phyloP scores from a whole-genome alignment of 2,888 invertebrate species.

The Aporophyla nigra region DNA sequence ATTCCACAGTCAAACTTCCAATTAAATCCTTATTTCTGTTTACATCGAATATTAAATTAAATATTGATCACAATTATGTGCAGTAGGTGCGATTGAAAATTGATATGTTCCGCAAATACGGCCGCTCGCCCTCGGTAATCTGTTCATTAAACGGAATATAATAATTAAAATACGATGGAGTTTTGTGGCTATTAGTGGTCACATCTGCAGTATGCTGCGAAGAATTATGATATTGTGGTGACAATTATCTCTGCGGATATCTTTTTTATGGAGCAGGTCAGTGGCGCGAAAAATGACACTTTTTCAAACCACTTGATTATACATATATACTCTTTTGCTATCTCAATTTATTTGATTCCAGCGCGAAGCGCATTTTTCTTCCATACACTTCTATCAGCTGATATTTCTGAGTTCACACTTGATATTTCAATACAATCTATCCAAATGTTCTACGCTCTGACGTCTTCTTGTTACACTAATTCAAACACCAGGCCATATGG shows the following conservation, averaged over 20 bases:
- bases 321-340: background rate
- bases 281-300: background rate
- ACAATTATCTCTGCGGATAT: slow-evolving; percentile 34
- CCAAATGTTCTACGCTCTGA: background rate
- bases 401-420: background rate
- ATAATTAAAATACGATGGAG: slow-evolving; percentile 60
- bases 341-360: background rate
- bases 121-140: slow-evolving; percentile 33
- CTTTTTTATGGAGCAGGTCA: slow-evolving; percentile 20
- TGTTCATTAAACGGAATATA: slow-evolving; percentile 56
- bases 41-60: slow-evolving; percentile 39
- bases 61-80: slow-evolving; percentile 47
- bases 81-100: slow-evolving; percentile 40
- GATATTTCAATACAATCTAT: background rate
- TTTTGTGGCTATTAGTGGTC: slow-evolving; percentile 54
- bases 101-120: slow-evolving; percentile 29
- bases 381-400: background rate
- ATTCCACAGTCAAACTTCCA: slow-evolving; percentile 30
- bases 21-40: slow-evolving; percentile 25
- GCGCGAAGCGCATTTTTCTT: too few species aligned
- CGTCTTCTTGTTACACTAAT: background rate
- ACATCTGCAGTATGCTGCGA: slow-evolving; percentile 52
- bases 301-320: background rate
- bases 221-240: slow-evolving; percentile 57
- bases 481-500: background rate